Evolutionary conservation across 2,888 invertebrate genomes (phyloP).

Genomic region (Cephus pulcher): DNA sequence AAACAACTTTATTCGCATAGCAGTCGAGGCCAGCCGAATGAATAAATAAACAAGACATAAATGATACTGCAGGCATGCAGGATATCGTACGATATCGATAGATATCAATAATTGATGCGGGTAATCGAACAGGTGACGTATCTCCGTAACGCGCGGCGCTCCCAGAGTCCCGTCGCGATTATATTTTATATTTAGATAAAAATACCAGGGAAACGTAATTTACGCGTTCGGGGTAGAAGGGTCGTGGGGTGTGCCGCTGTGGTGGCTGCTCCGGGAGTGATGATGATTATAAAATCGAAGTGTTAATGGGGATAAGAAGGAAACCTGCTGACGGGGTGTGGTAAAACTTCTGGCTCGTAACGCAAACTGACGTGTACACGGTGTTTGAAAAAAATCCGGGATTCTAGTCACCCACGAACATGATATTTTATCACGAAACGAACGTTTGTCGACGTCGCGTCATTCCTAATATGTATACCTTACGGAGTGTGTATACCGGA

Average conservation of each 20-base stretch:
- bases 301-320: constrained; percentile 25
- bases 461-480: neutral
- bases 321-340: neutral
- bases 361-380: neutral
- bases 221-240: constrained; percentile 17
- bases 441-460: neutral
- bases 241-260: constrained; percentile 5
- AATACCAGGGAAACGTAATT: constrained; percentile 27
- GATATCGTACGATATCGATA: neutral
- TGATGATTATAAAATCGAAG: constrained; percentile 36
- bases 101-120: constrained; percentile 13
- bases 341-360: neutral
- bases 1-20: neutral
- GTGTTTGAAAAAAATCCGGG: neutral
- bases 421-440: neutral
- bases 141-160: neutral
- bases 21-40: neutral
- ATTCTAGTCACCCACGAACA: neutral
- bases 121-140: constrained; percentile 10
- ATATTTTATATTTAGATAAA: constrained; percentile 22
- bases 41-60: neutral
- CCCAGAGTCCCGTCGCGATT: constrained; percentile 7
- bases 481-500: neutral
- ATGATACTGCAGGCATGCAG: neutral
- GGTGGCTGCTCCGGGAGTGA: constrained; percentile 12